Conservation (phyloP, 2,113 vertebrate genomes). For the Amblyornis subalaris region DNA sequence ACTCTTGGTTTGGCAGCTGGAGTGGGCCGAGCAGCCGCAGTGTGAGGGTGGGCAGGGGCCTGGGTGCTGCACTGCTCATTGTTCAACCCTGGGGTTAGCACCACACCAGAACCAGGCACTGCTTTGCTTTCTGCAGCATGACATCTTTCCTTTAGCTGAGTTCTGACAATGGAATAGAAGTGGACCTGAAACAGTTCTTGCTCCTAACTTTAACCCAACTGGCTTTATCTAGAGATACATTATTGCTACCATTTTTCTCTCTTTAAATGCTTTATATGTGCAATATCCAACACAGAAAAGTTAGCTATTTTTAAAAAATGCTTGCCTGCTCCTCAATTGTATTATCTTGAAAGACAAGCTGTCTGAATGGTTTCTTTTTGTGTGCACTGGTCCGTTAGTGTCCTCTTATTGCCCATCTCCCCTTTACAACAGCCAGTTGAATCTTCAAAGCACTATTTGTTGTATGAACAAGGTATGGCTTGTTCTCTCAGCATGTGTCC, state of each 20-base stretch:
- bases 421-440: not conserved
- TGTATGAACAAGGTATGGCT: not conserved
- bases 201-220: not conserved
- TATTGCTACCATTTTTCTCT: not conserved
- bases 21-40: accelerated
- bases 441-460: not conserved
- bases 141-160: not conserved
- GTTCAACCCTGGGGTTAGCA: too few relatives aligned
- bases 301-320: not conserved
- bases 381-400: not conserved
- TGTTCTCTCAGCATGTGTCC: not conserved
- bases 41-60: accelerated
- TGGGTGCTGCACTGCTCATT: accelerated
- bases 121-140: not conserved
- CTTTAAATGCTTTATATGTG: not conserved
- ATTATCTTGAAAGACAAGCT: not conserved
- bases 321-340: not conserved
- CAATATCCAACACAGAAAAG: not conserved
- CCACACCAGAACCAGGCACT: not conserved
- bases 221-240: not conserved
- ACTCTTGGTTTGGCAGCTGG: not conserved
- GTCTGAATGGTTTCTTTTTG: not conserved
- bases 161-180: too few relatives aligned
- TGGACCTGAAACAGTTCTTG: not conserved
- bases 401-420: not conserved